phyloP scores from a whole-genome alignment of 2,113 vertebrate species.

The Tonatia bakeri region DNA sequence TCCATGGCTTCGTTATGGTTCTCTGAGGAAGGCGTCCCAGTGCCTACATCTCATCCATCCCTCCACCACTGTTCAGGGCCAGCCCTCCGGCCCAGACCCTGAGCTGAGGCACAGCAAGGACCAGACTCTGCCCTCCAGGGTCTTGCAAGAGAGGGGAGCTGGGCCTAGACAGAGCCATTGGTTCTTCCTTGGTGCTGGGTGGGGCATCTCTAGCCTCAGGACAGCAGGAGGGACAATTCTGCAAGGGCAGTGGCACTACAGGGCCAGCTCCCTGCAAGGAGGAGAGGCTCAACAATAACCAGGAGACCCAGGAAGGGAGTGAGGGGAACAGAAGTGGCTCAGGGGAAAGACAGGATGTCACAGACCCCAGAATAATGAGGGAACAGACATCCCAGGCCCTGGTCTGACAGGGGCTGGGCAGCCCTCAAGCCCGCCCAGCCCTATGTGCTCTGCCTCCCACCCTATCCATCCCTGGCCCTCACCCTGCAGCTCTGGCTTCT shows the following conservation, averaged over 20 bases:
- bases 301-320: not conserved
- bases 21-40: not conserved
- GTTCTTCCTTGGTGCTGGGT: conserved; percentile 81
- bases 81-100: not conserved
- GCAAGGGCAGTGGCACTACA: not conserved
- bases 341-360: not conserved
- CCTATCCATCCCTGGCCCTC: not conserved
- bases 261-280: not conserved
- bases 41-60: not conserved
- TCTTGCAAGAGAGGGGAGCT: conserved; percentile 85
- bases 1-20: not conserved
- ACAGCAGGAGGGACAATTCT: conserved; percentile 82
- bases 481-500: conserved; percentile 94
- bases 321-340: not conserved
- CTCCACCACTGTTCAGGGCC: not conserved
- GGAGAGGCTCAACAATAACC: not conserved
- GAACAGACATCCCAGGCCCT: not conserved
- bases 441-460: not conserved
- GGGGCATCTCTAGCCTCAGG: conserved; percentile 86
- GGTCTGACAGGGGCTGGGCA: not conserved
- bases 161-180: conserved; percentile 82
- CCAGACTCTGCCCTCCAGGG: conserved; percentile 55
- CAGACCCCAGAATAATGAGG: not conserved
- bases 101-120: not conserved
- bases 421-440: not conserved